A percentile compares a stretch with the other conserved stretches of the same genome.
phyloP scores from a whole-genome alignment of 2,888 invertebrate genomes.

The Plutella xylostella region DNA sequence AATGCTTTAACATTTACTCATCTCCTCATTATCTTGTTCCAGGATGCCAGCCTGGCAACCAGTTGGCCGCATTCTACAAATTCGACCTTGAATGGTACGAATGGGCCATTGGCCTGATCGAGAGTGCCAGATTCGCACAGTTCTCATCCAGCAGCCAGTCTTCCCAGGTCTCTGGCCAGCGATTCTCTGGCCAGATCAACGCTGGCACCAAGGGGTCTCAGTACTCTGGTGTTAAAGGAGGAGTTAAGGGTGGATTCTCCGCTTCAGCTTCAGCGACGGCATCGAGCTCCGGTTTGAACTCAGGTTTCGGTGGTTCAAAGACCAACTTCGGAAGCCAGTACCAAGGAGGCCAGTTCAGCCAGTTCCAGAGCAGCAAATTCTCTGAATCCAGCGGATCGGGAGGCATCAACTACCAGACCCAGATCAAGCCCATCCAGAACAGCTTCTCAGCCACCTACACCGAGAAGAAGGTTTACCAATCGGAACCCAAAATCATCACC shows the following conservation, averaged over 20 bases:
- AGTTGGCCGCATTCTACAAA: slow-evolving; percentile 70
- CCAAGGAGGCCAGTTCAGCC: slow-evolving; percentile 14
- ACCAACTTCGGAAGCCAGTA: slow-evolving; percentile 21
- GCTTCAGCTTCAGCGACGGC: slow-evolving; percentile 6
- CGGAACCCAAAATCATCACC: slow-evolving; percentile 41
- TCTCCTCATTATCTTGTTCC: too few relatives aligned
- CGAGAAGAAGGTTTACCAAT: slow-evolving; percentile 49
- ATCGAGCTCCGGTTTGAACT: slow-evolving; percentile 21
- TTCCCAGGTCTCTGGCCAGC: slow-evolving; percentile 24
- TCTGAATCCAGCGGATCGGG: slow-evolving; percentile 19
- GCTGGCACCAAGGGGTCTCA: slow-evolving; percentile 19
- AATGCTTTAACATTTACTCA: too few relatives aligned
- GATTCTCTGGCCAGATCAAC: slow-evolving; percentile 26
- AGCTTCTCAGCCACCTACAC: slow-evolving; percentile 43
- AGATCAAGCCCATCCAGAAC: slow-evolving; percentile 38
- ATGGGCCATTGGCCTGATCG: slow-evolving; percentile 55
- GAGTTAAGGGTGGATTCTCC: slow-evolving; percentile 1
- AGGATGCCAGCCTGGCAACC: slow-evolving; percentile 67
- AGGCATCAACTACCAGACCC: not conserved
- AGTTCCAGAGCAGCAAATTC: slow-evolving; percentile 23
- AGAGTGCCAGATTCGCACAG: slow-evolving; percentile 45
- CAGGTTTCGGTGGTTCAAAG: slow-evolving; percentile 18
- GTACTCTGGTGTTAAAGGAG: slow-evolving; percentile 18
- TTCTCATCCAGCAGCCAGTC: slow-evolving; percentile 31
- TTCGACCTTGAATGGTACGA: slow-evolving; percentile 73